Evolutionary conservation across 2,113 vertebrate species (phyloP).

Genomic region (Oreocharis arfaki): DNA sequence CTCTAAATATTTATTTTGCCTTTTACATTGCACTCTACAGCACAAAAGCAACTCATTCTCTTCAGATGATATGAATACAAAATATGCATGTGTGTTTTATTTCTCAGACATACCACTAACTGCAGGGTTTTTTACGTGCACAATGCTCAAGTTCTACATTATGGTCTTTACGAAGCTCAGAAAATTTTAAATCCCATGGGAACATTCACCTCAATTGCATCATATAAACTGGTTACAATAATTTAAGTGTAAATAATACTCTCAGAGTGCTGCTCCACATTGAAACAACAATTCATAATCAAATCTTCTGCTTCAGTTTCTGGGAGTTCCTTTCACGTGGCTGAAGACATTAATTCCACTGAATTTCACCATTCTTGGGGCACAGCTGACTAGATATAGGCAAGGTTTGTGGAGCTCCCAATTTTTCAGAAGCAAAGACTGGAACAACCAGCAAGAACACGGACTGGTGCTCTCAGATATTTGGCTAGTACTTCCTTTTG

Average conservation of each 20-base stretch:
- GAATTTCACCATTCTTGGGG: background rate
- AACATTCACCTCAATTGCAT: background rate
- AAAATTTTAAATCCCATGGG: background rate
- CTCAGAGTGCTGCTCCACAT: background rate
- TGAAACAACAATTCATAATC: background rate
- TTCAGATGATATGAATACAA: background rate
- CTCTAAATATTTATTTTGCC: conserved; percentile 31
- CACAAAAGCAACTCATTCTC: background rate
- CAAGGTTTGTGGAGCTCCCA: background rate
- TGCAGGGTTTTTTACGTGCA: background rate
- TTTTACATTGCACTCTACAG: background rate
- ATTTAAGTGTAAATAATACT: background rate
- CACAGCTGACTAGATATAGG: background rate
- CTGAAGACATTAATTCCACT: background rate
- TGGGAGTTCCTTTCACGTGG: background rate
- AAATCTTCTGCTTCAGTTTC: background rate
- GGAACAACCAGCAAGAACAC: background rate
- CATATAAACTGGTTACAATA: background rate
- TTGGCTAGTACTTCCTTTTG: background rate
- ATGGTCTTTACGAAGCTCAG: background rate
- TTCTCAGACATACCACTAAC: background rate
- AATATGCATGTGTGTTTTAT: background rate
- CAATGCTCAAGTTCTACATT: background rate
- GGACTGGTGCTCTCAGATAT: background rate
- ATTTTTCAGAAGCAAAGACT: background rate